These are phyloP conservation scores for Sipunculus nudus DNA, from an alignment of 2,888 invertebrate genomes.

Conservation along the genomic window DNA sequence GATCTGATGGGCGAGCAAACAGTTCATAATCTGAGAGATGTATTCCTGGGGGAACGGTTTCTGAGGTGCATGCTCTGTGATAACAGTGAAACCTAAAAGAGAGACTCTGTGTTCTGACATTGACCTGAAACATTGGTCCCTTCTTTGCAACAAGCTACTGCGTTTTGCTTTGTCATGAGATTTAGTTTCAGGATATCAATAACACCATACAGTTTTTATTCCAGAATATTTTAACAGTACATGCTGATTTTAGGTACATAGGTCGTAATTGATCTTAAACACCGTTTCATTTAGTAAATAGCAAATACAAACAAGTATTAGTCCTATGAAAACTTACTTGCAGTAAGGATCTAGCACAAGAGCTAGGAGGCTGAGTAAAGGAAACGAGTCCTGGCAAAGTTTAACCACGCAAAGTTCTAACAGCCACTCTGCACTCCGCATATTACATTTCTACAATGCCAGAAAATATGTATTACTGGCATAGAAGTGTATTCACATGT, in stretches of 20 bases:
- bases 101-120: too few species aligned
- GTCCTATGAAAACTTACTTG: slow-evolving; percentile 76
- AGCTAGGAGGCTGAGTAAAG: slow-evolving; percentile 88
- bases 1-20: slow-evolving; percentile 81
- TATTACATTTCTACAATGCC: slow-evolving; percentile 77
- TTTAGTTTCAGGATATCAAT: too few species aligned
- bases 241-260: too few species aligned
- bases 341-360: slow-evolving; percentile 95
- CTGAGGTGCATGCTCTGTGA: slow-evolving; percentile 81
- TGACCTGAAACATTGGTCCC: too few species aligned
- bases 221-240: too few species aligned
- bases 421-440: slow-evolving; percentile 90
- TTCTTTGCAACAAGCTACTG: too few species aligned
- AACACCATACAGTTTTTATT: too few species aligned
- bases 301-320: too few species aligned
- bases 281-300: too few species aligned
- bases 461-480: background rate
- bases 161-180: too few species aligned
- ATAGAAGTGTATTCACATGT: background rate
- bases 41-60: slow-evolving; percentile 74
- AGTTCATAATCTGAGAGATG: slow-evolving; percentile 76
- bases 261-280: too few species aligned
- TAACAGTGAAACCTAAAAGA: slow-evolving; percentile 82
- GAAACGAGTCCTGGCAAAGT: slow-evolving; percentile 87
- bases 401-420: slow-evolving; percentile 93